Evolutionary conservation across 2,888 invertebrate genomes (phyloP), one percentile per base, ranked within the genome.

Genomic region (Coleophora deauratella): DNA sequence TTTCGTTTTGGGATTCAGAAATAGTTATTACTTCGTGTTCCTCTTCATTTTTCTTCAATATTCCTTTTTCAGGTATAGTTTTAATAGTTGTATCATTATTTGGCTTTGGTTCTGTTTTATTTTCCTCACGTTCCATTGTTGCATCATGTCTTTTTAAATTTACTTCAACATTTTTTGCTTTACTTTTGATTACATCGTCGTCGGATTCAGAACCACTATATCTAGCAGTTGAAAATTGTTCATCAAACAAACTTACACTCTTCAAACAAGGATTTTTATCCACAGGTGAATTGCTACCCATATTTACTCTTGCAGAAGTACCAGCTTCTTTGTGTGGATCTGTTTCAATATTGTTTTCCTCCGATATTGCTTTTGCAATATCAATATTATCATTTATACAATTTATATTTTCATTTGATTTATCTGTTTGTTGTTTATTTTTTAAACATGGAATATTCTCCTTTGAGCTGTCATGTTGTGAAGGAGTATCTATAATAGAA

Each of bases 201-300:
- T 32, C 11, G 37, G 60, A 59, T 32, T 71, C 71, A 1, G 66
- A 68, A 40, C 69, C 63, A 32, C 47, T 57, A 33, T 65, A 69
- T 49, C 64, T 64, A 1, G 46, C 46, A 21, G 54, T 57, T 21
- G 66, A 65, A 34, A 72, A 71, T 43, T 71, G 65, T 50, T 76
- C 74, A 15, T 59, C 72, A 55, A 59, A 79, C 27, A 80, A 55
- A 51, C 71, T 81, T 9, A 79, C 69, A 51, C 71, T 79, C 55
- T 74, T 61, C 13, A 77, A 60, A 46, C 79, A 79, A 2, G 74
- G 75, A 36, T 80, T 81, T 42, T 37, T 44, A 11, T 31, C 31
- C 9, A 41, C 41, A 3, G 38, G 30, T 15, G 35, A 9, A 34
- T 21, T 21, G 13, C 9, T 21, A 14, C 8, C 10, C 15, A 31